A percentile compares a stretch with the other conserved stretches of the same genome.
Conservation (phyloP, 2,888 invertebrate species). For the Opisthograptis luteolata region DNA sequence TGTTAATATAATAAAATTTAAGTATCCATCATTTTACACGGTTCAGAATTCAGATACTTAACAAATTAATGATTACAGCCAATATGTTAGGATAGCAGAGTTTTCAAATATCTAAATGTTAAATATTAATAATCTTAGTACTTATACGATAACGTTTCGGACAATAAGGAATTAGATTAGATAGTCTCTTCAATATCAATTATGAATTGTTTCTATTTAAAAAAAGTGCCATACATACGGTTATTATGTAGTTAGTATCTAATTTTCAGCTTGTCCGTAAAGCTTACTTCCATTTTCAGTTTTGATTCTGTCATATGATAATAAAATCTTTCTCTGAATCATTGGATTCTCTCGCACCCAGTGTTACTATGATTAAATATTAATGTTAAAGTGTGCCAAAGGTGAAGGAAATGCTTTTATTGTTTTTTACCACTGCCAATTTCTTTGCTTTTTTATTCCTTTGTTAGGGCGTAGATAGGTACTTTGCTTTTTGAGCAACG, state of each 20-base stretch:
- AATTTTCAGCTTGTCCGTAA: constrained; percentile 41
- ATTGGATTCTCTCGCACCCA: constrained; percentile 25
- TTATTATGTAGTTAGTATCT: constrained; percentile 67
- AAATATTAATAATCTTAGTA: constrained; percentile 15
- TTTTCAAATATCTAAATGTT: constrained; percentile 15
- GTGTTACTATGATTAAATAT: constrained; percentile 23
- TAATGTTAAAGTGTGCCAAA: constrained; percentile 49
- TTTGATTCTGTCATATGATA: no score
- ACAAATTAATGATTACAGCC: no score
- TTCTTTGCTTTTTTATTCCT: constrained; percentile 14
- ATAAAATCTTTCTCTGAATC: neutral
- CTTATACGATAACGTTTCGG: constrained; percentile 13
- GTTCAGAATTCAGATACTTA: no score
- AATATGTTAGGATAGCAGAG: neutral
- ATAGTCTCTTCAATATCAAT: constrained; percentile 21
- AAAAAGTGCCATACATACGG: constrained; percentile 47
- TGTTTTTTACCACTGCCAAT: constrained; percentile 23
- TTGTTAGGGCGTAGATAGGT: neutral
- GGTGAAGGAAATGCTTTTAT: constrained; percentile 34
- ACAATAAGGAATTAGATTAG: constrained; percentile 26
- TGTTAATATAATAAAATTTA: neutral
- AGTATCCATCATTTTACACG: no score
- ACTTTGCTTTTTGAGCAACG: constrained; percentile 2
- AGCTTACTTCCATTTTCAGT: constrained; percentile 10
- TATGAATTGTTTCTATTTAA: constrained; percentile 22